Percentiles rank a stretch among this genome's conserved stretches.
Conservation (phyloP, 2,888 invertebrate species). For the Oxystoma pomonae region DNA sequence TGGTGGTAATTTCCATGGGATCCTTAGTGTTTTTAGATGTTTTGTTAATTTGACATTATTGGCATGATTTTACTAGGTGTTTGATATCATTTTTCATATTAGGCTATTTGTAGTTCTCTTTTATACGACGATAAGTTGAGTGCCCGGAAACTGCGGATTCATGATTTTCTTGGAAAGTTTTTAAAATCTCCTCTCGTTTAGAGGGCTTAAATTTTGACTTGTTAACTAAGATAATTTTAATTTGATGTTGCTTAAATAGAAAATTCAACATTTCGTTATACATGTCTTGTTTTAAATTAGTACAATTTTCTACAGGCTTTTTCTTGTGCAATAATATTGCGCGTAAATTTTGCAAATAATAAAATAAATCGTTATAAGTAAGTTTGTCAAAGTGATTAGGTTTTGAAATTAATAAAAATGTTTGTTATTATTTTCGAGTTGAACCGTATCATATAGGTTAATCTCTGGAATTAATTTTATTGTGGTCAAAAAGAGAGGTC, state of each 20-base stretch:
- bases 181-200: not conserved
- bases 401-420: too few species aligned
- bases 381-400: slow-evolving; percentile 4
- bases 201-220: not conserved
- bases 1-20: slow-evolving; percentile 37
- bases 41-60: slow-evolving; percentile 31
- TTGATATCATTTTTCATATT: slow-evolving; percentile 37
- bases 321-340: not conserved
- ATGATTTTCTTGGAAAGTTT: not conserved
- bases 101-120: slow-evolving; percentile 29
- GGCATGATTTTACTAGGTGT: slow-evolving; percentile 24
- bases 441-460: not conserved
- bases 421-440: not conserved
- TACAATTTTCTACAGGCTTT: not conserved
- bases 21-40: slow-evolving; percentile 22
- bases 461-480: not conserved
- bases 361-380: slow-evolving; percentile 2
- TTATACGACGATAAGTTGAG: slow-evolving; percentile 17
- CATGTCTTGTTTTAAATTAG: not conserved
- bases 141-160: not conserved
- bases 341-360: not conserved
- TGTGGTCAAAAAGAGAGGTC: not conserved
- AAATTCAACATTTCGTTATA: not conserved
- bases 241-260: not conserved
- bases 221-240: slow-evolving; percentile 3